A percentile compares a stretch with the other conserved stretches of the same genome.
These are phyloP conservation scores for Melanotaenia nigrans DNA, from an alignment of 2,797 vertebrate genomes.

Conservation along the genomic window DNA sequence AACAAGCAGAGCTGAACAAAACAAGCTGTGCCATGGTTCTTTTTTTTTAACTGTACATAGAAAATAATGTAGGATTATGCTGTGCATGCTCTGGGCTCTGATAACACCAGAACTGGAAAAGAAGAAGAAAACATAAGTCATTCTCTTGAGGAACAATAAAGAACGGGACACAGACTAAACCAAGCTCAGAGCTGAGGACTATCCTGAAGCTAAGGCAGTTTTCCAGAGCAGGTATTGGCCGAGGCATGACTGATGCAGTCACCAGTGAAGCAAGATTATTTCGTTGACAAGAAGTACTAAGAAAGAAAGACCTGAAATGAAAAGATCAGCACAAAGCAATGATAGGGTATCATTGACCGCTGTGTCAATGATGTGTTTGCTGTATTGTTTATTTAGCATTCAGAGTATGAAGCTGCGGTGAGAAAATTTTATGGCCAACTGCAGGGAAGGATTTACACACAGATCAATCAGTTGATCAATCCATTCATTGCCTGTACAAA, in stretches of 20 bases:
- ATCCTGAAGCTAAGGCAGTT: constrained; percentile 67
- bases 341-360: constrained; percentile 39
- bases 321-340: constrained; percentile 68
- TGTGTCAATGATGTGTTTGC: constrained; percentile 19
- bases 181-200: constrained; percentile 45
- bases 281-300: constrained; percentile 76
- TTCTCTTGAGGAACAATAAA: constrained; percentile 34
- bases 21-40: constrained; percentile 3
- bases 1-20: constrained; percentile 8
- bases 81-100: constrained; percentile 1
- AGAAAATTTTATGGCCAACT: constrained; percentile 54
- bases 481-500: constrained; percentile 41
- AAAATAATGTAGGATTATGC: constrained; percentile 38
- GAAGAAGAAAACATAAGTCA: constrained; percentile 11
- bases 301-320: constrained; percentile 68
- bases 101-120: neutral
- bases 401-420: constrained; percentile 37
- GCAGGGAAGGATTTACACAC: constrained; percentile 55
- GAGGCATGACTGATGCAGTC: constrained; percentile 70
- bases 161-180: constrained; percentile 62
- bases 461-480: constrained; percentile 72
- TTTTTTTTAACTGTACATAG: constrained; percentile 15
- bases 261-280: constrained; percentile 77
- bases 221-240: constrained; percentile 63
- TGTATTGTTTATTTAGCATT: constrained; percentile 59